Evolutionary conservation across 2,797 vertebrate species (phyloP).

Genomic region (Enteromius viviparus): DNA sequence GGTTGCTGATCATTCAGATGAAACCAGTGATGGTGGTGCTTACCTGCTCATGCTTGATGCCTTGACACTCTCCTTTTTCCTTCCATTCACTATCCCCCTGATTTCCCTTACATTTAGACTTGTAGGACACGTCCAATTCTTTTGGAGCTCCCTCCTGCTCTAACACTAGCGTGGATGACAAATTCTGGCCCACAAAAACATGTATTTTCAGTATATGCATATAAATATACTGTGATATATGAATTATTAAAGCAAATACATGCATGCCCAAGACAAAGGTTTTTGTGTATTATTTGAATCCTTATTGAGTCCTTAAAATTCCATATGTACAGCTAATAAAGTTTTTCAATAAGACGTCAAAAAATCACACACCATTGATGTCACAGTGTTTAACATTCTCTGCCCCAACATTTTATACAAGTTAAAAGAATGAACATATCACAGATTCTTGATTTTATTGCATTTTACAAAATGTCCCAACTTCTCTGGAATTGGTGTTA

Average conservation of each 20-base stretch:
- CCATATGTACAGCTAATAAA: neutral
- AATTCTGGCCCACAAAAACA: constrained; percentile 61
- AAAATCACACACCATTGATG: neutral
- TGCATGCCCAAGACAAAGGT: neutral
- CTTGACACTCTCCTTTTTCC: constrained; percentile 66
- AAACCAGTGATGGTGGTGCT: neutral
- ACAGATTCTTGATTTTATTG: too few relatives aligned
- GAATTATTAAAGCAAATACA: neutral
- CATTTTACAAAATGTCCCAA: too few relatives aligned
- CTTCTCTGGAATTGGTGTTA: too few relatives aligned
- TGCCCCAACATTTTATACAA: too few relatives aligned
- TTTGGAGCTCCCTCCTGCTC: constrained; percentile 72
- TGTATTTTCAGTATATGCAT: neutral
- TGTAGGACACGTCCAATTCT: constrained; percentile 71
- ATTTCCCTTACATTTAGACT: constrained; percentile 67
- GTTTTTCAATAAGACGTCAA: neutral
- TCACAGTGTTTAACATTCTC: too few relatives aligned
- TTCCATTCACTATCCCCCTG: constrained; percentile 43
- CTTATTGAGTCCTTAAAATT: neutral
- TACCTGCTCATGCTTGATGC: constrained; percentile 71
- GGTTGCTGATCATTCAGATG: neutral
- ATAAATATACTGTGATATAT: neutral
- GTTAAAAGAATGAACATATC: too few relatives aligned
- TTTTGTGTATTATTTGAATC: neutral
- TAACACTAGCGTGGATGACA: constrained; percentile 78